Evolutionary conservation across 1,140 invertebrate genomes (phyloP).

Genomic region (Argopecten irradians): DNA sequence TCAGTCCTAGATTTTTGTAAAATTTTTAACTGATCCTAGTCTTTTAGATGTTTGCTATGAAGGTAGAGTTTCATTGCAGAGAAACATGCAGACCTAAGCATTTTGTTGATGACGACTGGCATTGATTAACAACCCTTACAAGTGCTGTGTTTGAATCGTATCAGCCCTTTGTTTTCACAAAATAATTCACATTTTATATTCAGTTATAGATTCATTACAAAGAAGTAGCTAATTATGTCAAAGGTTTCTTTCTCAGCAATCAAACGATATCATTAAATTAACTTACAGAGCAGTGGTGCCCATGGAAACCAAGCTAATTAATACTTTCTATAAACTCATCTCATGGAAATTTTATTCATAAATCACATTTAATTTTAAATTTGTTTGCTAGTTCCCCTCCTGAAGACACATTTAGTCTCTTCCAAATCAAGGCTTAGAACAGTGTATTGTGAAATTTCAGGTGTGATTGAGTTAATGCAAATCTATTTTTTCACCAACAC

Average conservation of each 20-base stretch:
- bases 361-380: no score
- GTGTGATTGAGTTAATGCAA: no score
- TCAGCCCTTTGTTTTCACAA: not conserved
- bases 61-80: not conserved
- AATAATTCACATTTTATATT: not conserved
- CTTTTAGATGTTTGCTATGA: constrained; percentile 1
- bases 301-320: no score
- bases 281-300: no score
- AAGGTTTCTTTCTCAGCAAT: not conserved
- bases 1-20: constrained; percentile 17
- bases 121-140: not conserved
- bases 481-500: no score
- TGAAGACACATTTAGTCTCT: no score
- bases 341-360: no score
- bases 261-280: not conserved
- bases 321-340: no score
- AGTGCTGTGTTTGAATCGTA: not conserved
- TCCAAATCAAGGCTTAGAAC: no score
- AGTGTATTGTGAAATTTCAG: no score
- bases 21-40: not conserved
- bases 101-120: not conserved
- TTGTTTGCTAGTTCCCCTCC: no score
- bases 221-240: not conserved
- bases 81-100: not conserved
- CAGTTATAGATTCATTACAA: not conserved